Base-by-base conservation (phyloP, 2,113 vertebrate species). In the Catharus bicknelli region DNA sequence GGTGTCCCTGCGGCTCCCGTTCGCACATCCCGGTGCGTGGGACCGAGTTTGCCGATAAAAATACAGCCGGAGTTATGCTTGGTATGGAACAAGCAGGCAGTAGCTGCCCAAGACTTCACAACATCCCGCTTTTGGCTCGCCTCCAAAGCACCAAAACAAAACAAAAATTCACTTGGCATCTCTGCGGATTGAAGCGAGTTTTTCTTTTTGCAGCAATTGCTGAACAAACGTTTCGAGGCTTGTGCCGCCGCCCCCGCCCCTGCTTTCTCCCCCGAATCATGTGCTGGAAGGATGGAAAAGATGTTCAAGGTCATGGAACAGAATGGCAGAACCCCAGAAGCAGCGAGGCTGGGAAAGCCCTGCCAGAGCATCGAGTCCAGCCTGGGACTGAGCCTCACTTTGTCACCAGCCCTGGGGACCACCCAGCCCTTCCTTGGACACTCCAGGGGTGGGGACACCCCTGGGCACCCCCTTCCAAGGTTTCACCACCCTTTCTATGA, bases 11-110 rank as follows among this genome's bases (percentile, higher is more conserved):
- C 38, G 84, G 90, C 87, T 92, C 84, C 32, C 14, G 63, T 42
- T 70, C 4, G 94, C 51, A 34, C 87, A 74, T 91, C 85, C 15
- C 8, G 40, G 75, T 29, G 95, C 94, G 93, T 96, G 94, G 94
- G 94, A 96, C 96, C 25, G 40, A 77, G 91, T 80, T 91, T 94
- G 95, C 87, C 61, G 93, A 96, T 95, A 95, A 96, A 96, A 96
- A 96, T 95, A 96, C 53, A 95, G 88, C 83, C 93, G 2, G 47
- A 97, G 96, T 80, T 95, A 93, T 96, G 93, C 95, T 90, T 84
- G 93, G 93, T 95, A 93, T 96, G 95, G 95, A 96, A 93, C 90
- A 57, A 83, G 92, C 92, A 88, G 93, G 85, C 75, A 94, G 90
- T 36, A 73, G 58, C 85, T 90, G 83, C 94, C 20, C 67, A 95